Base-by-base conservation (phyloP, 2,113 vertebrate genomes). In the Coptodon rendalli region DNA sequence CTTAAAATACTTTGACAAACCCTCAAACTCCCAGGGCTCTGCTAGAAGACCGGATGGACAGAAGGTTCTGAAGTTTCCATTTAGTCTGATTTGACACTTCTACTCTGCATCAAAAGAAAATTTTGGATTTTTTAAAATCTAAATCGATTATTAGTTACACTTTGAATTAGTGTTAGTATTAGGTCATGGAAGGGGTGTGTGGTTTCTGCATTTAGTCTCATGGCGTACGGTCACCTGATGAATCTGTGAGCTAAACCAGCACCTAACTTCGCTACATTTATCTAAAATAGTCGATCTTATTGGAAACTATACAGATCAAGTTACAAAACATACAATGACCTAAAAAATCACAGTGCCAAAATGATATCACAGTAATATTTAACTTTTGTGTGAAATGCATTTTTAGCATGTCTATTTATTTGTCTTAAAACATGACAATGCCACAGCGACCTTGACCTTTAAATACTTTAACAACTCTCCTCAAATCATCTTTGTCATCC, bases 51-150 rank as follows among this genome's bases (percentile, higher is more conserved):
- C 19, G 1, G 2, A 38, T 2, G 63, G 19, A 68, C 63, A 22
- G 10, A 48, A 48, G 13, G 13, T 48, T 48, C 43, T 48, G 43
- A n/a, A 38, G 19, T n/a, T 66, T 22, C 61, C 10, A 38, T 66
- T 66, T 66, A 38, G 17, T 66, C 34, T 12, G 19, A 66, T 66
- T 66, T 3, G 61, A 66, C 61, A 38, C 1, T 66, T 66, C 19
- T 38, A 36, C 6, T 22, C 19, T 22, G 19, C 34, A 36, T 66
- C 61, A 66, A 66, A 66, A 66, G 61, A 66, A 1, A n/a, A 66
- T 40, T 38, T 8, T 8, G 4, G 61, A 38, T 22, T 36, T 34
- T 63, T 0, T 0, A 11, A 57, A 34, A 63, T 63, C 0, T 38
- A 66, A 36, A n/a, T 38, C 13, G 10, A 34, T 63, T 34, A 63